These are phyloP conservation scores for Chymomyza costata DNA, from an alignment of 1,140 invertebrate species.

Conservation along the genomic window DNA sequence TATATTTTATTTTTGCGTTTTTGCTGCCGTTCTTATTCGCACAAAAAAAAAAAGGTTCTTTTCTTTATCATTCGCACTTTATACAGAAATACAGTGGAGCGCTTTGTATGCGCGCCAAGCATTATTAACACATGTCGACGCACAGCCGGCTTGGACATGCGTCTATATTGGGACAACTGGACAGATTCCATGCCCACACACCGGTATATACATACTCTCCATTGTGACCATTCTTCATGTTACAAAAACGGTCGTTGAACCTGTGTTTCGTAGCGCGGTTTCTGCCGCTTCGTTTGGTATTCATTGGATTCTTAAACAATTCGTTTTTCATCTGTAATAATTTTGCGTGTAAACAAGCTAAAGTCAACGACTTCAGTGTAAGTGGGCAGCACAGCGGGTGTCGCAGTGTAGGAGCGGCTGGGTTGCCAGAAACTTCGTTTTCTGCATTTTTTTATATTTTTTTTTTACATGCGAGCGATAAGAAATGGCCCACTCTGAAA, in stretches of 20 bases:
- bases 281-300: conserved; percentile 19
- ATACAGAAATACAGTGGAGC: background rate
- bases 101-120: background rate
- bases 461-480: conserved; percentile 17
- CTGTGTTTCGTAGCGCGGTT: conserved; percentile 18
- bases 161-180: conserved; percentile 36
- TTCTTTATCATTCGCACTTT: background rate
- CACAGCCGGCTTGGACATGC: too few species aligned
- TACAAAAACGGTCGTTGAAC: conserved; percentile 71
- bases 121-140: background rate
- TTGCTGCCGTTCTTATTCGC: conserved; percentile 58
- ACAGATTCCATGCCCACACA: too few species aligned
- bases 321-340: conserved; percentile 71
- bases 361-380: conserved; percentile 64
- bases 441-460: too few species aligned
- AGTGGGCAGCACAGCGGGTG: background rate
- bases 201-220: too few species aligned
- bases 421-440: conserved; percentile 24
- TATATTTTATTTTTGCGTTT: conserved; percentile 57
- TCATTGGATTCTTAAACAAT: conserved; percentile 13
- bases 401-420: background rate
- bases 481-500: conserved; percentile 5
- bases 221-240: conserved; percentile 30
- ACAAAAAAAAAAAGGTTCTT: conserved; percentile 25
- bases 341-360: conserved; percentile 62